Base-by-base conservation (phyloP, 2,888 invertebrate genomes). In the Nipponacmea schrenckii region DNA sequence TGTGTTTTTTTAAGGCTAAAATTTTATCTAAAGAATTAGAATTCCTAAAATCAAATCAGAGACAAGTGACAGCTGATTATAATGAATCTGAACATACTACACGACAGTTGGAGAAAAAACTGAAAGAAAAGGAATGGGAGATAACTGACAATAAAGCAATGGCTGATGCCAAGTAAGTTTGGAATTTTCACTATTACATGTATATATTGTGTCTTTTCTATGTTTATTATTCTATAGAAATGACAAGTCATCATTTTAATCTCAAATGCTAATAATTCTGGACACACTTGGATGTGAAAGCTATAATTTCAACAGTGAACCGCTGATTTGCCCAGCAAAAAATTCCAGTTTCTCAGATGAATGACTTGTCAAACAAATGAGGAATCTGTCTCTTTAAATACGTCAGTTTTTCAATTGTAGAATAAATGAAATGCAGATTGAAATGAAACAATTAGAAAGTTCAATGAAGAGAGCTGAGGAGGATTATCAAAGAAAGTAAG, bases 51-150 rank as follows among this genome's bases (percentile, higher is more conserved):
- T 74, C 77, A 17, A 78, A 80, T 7, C 80, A 83, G 71, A 77
- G 81, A 44, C 79, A 82, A 71, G 80, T 80, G 31, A 74, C 74
- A 20, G 73, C 80, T 24, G 81, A 84, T 66, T 80, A 79, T 44
- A 79, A 81, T 62, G 74, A 83, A 46, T 80, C 81, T 0, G 85
- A 84, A 65, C 71, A 64, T 26, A 77, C 76, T 10, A 84, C 84
- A 62, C 70, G 82, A 44, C 75, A 80, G 12, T 74, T 86, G 63
- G 85, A 88, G 78, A 87, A 87, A 70, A 75, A 78, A 63, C 63
- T 88, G n/a, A 87, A 86, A 68, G 82, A 86, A 67, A 84, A 81
- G 46, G 85, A 88, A 63, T 88, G 88, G 88, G 83, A 87, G 70
- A 65, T 87, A 39, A 79, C 85, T 50, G 86, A 88, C 74, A 62